Evolutionary conservation across 2,888 invertebrate species (phyloP).

Genomic region (Theodoxus fluviatilis): DNA sequence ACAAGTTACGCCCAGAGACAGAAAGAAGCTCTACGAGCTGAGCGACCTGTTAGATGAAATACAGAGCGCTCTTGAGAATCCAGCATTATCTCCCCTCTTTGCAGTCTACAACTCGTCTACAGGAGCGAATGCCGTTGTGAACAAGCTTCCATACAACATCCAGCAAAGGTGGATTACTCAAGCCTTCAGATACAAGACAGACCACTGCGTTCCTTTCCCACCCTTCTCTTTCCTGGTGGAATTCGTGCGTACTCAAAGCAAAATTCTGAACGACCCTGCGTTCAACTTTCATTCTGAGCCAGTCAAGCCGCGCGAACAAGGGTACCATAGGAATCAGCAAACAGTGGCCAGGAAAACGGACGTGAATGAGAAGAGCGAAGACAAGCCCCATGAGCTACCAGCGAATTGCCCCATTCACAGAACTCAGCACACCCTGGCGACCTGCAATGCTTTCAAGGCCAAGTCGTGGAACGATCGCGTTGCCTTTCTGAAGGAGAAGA

Average conservation of each 20-base stretch:
- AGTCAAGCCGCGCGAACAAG: no score
- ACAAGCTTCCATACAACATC: conserved; percentile 36
- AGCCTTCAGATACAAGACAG: conserved; percentile 33
- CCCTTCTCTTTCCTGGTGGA: conserved; percentile 34
- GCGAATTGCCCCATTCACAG: no score
- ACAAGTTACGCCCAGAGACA: conserved; percentile 30
- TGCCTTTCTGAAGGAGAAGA: no score
- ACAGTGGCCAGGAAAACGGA: no score
- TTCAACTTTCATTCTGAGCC: conserved; percentile 24
- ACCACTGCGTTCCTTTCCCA: conserved; percentile 31
- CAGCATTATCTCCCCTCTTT: conserved; percentile 27
- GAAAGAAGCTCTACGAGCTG: conserved; percentile 31
- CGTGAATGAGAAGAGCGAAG: no score
- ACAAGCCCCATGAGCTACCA: no score
- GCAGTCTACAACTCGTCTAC: no score
- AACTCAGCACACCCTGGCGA: no score
- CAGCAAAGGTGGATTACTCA: conserved; percentile 36
- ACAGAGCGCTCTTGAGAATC: conserved; percentile 31
- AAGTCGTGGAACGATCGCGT: no score
- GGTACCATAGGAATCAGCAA: no score
- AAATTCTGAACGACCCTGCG: conserved; percentile 32
- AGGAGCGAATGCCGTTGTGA: conserved; percentile 34
- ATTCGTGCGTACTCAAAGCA: conserved; percentile 32
- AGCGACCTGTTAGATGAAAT: conserved; percentile 31
- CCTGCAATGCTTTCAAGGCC: no score